Conservation (phyloP, 1,140 invertebrate species). For the Drosophila azteca region DNA sequence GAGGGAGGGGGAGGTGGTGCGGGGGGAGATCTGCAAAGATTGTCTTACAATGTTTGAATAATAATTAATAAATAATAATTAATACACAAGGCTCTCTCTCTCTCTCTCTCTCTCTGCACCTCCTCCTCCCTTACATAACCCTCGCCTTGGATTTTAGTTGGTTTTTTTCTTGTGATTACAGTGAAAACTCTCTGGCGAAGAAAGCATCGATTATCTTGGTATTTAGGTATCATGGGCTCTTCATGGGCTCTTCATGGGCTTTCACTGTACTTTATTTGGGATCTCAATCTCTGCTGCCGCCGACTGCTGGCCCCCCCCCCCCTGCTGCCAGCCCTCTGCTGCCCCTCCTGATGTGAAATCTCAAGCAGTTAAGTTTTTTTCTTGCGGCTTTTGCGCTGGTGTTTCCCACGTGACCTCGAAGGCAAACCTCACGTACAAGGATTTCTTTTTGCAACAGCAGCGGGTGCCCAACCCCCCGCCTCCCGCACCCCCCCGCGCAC, state of each 20-base stretch:
- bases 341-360: conserved; percentile 46
- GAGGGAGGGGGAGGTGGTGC: too few relatives aligned
- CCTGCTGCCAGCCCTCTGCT: conserved; percentile 18
- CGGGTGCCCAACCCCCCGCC: conserved; percentile 11
- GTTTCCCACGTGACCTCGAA: conserved; percentile 74
- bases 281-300: conserved; percentile 43
- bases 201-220: too few relatives aligned
- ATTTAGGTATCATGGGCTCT: background rate
- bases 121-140: conserved; percentile 44
- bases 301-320: background rate
- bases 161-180: conserved; percentile 16
- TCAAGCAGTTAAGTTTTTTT: conserved; percentile 40
- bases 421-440: conserved; percentile 79
- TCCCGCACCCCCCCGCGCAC: conserved; percentile 13
- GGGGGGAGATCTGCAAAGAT: conserved; percentile 53
- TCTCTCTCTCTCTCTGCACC: background rate
- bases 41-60: conserved; percentile 70
- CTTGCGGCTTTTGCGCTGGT: conserved; percentile 20
- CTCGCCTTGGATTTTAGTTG: conserved; percentile 20
- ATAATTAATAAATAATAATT: conserved; percentile 74
- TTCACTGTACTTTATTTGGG: conserved; percentile 9
- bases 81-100: conserved; percentile 17
- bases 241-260: background rate
- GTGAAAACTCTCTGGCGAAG: background rate
- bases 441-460: conserved; percentile 58